Conservation (phyloP, 2,888 invertebrate species). For the Volucella bombylans region DNA sequence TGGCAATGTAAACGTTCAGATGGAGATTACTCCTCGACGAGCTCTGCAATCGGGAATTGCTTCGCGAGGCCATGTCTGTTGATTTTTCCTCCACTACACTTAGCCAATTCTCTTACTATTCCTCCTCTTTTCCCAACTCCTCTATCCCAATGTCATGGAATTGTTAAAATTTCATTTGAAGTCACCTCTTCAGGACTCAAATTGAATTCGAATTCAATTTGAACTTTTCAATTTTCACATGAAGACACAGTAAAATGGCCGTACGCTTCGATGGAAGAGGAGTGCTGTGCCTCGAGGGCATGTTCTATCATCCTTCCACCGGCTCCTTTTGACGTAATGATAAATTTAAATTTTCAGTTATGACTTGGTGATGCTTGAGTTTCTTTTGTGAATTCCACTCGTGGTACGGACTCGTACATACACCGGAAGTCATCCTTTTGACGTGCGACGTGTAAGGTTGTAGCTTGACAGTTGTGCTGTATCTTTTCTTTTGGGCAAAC, state of each 20-base stretch:
- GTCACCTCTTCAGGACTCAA: slow-evolving; percentile 74
- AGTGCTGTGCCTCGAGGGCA: slow-evolving; percentile 54
- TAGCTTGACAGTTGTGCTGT: slow-evolving; percentile 13
- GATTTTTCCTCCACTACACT: slow-evolving; percentile 47
- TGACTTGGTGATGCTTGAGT: slow-evolving; percentile 61
- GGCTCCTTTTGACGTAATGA: slow-evolving; percentile 46
- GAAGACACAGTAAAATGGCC: slow-evolving; percentile 65
- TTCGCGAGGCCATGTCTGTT: slow-evolving; percentile 45
- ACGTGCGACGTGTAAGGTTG: slow-evolving; percentile 5
- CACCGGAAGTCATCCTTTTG: slow-evolving; percentile 65
- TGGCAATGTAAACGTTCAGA: slow-evolving; percentile 58
- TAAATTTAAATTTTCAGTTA: slow-evolving; percentile 68
- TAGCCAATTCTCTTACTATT: not conserved
- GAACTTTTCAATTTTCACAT: slow-evolving; percentile 81
- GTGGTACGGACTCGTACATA: slow-evolving; percentile 23
- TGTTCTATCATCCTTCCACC: slow-evolving; percentile 25
- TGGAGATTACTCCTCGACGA: slow-evolving; percentile 51
- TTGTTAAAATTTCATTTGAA: slow-evolving; percentile 69
- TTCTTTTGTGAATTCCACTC: slow-evolving; percentile 70
- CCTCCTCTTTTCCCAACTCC: not conserved
- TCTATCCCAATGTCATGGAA: slow-evolving; percentile 15
- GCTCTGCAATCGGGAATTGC: not conserved
- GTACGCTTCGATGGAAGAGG: slow-evolving; percentile 32
- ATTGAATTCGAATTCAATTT: slow-evolving; percentile 83
- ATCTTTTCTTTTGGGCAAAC: slow-evolving; percentile 24